These are phyloP conservation scores for Drusus annulatus DNA, from an alignment of 1,140 invertebrate species.

Conservation along the genomic window DNA sequence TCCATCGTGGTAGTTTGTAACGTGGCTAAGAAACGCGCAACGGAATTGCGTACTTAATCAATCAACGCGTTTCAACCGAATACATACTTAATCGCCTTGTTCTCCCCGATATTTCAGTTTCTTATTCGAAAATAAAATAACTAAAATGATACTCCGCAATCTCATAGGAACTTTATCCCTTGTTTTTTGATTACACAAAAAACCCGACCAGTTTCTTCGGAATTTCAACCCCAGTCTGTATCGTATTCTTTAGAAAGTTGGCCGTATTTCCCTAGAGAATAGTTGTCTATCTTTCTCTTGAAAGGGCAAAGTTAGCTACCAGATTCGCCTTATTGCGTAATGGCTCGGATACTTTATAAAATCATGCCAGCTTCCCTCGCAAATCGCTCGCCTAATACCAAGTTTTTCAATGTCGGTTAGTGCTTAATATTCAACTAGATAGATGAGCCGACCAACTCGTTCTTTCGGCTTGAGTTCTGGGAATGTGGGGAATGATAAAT, in stretches of 20 bases:
- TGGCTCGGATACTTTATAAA: constrained; percentile 29
- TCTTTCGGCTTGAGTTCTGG: no score
- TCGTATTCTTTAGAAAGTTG: constrained; percentile 23
- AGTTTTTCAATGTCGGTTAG: constrained; percentile 11
- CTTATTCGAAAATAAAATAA: no score
- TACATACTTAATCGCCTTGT: no score
- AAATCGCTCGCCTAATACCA: constrained; percentile 13
- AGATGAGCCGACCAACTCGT: background rate
- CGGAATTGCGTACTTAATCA: background rate
- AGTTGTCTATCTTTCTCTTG: constrained; percentile 16
- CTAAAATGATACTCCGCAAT: background rate
- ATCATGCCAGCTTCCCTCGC: constrained; percentile 7
- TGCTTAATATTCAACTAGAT: background rate
- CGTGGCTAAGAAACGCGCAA: background rate
- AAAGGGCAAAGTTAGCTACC: constrained; percentile 12
- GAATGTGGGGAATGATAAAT: no score
- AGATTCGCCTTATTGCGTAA: constrained; percentile 24
- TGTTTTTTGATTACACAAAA: constrained; percentile 27
- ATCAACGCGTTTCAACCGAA: no score
- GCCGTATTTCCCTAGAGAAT: constrained; percentile 18
- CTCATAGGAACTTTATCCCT: background rate
- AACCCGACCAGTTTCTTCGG: background rate
- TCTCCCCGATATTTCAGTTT: no score
- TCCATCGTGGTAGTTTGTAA: background rate
- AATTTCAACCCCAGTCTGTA: constrained; percentile 1